Evolutionary conservation across 2,113 vertebrate genomes (phyloP), one percentile per base, ranked within the genome.

Genomic region (Coptodon rendalli): DNA sequence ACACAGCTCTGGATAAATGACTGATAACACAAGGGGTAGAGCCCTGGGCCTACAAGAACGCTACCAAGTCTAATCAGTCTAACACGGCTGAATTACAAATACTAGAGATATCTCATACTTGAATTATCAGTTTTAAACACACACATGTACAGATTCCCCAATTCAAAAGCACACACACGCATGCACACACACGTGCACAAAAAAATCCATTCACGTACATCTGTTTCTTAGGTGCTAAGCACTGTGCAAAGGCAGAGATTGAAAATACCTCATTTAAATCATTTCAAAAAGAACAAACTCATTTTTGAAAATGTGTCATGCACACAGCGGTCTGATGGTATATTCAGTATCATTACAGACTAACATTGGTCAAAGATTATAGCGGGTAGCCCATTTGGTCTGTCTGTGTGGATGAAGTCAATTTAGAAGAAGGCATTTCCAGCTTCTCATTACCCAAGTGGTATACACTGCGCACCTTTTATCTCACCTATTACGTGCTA

Each of bases 401-500:
- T 73, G 73, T 57, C 71, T 82, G 66, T 81, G 17, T 34, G 45
- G 6, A 83, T 86, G 45, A 90, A 86, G 87, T 82, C 86, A 89
- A 61, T 93, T 91, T 90, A 84, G 85, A 40, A 85, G 84, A 91
- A 61, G 80, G 53, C 88, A 87, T 87, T 94, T 89, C 85, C 85
- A 86, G 71, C n/a, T 87, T 91, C 83, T 89, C 81, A 92, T 89
- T 86, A 86, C 66, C 63, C 54, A n/a, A 92, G 73, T 80, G 29
- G 61, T 50, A 71, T 48, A 82, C 73, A 61, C 56, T 19, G 16
- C 56, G 34, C 19, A 17, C 52, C 17, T 89, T 89, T 91, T 89
- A 89, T 87, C 85, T 83, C 36, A 87, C 68, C 76, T 61, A 36
- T 45, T 85, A 76, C 7, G 14, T 78, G 16, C 38, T 85, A 71